Conservation (phyloP, 1,140 invertebrate genomes). For the Samia ricini region DNA sequence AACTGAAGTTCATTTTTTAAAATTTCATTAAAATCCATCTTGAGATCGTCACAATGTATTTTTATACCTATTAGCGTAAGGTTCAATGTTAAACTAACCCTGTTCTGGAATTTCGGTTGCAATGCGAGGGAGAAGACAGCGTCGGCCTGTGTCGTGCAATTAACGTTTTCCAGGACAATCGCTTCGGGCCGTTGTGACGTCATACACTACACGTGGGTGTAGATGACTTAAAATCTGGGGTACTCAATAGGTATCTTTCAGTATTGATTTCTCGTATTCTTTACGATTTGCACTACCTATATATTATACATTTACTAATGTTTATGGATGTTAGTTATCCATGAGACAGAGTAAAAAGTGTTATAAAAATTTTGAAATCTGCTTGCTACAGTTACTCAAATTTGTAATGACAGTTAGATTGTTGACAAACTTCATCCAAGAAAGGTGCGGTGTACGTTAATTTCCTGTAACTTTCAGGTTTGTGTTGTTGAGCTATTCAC, state of each 20-base stretch:
- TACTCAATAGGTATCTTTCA: constrained; percentile 38
- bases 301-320: constrained; percentile 1
- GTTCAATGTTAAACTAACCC: not conserved
- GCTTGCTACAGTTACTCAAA: too few relatives aligned
- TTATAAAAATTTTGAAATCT: too few relatives aligned
- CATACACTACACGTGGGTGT: constrained; percentile 35
- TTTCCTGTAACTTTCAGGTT: not conserved
- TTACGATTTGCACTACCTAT: constrained; percentile 7
- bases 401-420: too few relatives aligned
- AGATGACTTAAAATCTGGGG: constrained; percentile 27
- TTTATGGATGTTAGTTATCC: not conserved
- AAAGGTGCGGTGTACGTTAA: not conserved
- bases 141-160: constrained; percentile 43
- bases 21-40: not conserved
- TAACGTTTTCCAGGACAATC: constrained; percentile 53
- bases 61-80: not conserved
- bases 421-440: not conserved
- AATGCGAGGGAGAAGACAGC: constrained; percentile 31
- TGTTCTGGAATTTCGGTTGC: constrained; percentile 17
- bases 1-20: constrained; percentile 16
- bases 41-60: not conserved
- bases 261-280: constrained; percentile 26
- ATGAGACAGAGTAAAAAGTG: too few relatives aligned
- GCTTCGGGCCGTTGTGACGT: constrained; percentile 43
- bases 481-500: not conserved